A percentile compares a stretch with the other conserved stretches of the same genome.
phyloP scores from a whole-genome alignment of 2,797 vertebrate species.

The Cercopithecus hamlyni region DNA sequence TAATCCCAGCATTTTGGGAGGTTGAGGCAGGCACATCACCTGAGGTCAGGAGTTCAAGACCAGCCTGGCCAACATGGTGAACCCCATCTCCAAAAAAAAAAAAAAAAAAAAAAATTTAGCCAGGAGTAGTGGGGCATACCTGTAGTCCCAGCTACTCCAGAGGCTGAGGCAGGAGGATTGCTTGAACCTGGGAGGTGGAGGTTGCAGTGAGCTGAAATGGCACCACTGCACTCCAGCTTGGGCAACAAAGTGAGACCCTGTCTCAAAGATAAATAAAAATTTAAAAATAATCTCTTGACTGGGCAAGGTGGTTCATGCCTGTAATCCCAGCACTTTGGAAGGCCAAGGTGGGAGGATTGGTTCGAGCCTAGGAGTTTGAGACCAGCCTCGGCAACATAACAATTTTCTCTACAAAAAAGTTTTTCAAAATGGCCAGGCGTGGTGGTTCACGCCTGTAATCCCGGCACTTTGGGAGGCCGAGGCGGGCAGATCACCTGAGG shows the following conservation, averaged over 20 bases:
- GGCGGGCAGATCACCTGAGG: too few species aligned
- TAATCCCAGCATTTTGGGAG: neutral
- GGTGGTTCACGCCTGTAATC: too few species aligned
- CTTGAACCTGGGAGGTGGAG: neutral
- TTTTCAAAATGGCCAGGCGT: too few species aligned
- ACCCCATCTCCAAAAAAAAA: neutral
- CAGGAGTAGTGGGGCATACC: neutral
- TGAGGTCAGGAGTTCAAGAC: neutral
- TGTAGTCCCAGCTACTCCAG: neutral
- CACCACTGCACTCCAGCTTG: neutral
- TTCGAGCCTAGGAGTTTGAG: too few species aligned
- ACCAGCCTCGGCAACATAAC: too few species aligned
- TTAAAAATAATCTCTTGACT: too few species aligned
- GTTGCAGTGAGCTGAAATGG: neutral
- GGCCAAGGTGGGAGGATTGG: too few species aligned
- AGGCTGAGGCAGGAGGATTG: neutral
- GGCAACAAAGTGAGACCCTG: neutral
- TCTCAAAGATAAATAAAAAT: too few species aligned
- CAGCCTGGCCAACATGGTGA: neutral
- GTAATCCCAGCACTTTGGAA: too few species aligned
- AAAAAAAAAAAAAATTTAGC: neutral
- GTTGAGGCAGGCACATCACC: neutral
- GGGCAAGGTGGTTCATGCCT: too few species aligned
- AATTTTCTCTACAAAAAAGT: too few species aligned
- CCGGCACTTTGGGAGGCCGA: too few species aligned